phyloP scores from a whole-genome alignment of 2,113 vertebrate genomes.

The Clarias batrachus region DNA sequence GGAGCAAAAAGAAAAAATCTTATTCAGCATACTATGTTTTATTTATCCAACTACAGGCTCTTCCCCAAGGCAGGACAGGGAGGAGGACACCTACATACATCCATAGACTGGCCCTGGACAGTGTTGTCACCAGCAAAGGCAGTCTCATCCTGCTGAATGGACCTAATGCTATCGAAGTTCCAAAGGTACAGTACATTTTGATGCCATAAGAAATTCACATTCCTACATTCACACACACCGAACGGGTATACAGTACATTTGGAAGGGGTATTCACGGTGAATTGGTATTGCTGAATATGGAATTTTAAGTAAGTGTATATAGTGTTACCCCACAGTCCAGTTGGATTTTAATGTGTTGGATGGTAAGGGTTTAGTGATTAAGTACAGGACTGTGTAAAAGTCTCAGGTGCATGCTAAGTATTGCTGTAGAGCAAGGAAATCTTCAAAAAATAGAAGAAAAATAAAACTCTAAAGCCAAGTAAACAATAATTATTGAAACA shows the following conservation, averaged over 20 bases:
- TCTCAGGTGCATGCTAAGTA: too few species aligned
- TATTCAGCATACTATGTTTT: neutral
- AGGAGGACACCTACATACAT: constrained; percentile 20
- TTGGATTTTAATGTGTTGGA: neutral
- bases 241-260: neutral
- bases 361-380: neutral
- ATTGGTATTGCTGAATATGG: neutral
- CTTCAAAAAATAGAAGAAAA: too few species aligned
- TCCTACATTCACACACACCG: too few species aligned
- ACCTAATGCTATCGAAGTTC: constrained; percentile 64
- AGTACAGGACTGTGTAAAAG: neutral
- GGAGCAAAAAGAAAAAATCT: neutral
- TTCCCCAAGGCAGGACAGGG: constrained; percentile 48
- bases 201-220: neutral
- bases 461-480: too few species aligned
- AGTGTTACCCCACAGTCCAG: too few species aligned
- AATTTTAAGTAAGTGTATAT: neutral
- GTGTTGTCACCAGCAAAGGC: constrained; percentile 63
- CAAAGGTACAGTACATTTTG: constrained; percentile 64
- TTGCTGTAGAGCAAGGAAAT: too few species aligned
- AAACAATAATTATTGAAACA: too few species aligned
- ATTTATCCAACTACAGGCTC: constrained; percentile 51
- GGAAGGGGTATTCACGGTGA: neutral
- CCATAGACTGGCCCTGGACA: constrained; percentile 53
- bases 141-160: constrained; percentile 66